These are phyloP conservation scores for Eretmochelys imbricata DNA, from an alignment of 2,113 vertebrate genomes.

Conservation along the genomic window DNA sequence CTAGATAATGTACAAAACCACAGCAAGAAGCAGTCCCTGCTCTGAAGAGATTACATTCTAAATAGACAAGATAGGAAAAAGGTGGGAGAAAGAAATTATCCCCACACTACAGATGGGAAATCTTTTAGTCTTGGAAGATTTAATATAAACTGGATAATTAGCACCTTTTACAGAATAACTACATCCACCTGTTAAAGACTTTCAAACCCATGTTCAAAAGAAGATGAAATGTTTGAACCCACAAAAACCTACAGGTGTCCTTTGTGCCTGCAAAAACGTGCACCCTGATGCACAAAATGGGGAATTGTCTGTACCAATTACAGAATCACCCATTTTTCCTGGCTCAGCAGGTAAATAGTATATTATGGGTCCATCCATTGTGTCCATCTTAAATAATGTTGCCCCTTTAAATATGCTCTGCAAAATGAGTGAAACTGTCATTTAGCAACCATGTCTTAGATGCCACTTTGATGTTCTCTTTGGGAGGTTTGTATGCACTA, in stretches of 20 bases:
- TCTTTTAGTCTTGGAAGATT: conserved; percentile 13
- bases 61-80: background rate
- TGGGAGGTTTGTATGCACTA: background rate
- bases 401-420: background rate
- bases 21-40: background rate
- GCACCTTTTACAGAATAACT: background rate
- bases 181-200: background rate
- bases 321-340: background rate
- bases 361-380: background rate
- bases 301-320: background rate
- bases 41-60: background rate
- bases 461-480: background rate
- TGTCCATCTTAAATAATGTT: background rate
- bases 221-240: background rate
- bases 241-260: background rate
- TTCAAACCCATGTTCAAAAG: background rate
- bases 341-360: background rate
- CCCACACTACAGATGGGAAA: background rate
- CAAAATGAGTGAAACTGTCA: background rate
- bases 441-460: background rate
- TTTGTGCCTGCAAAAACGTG: background rate
- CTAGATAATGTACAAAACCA: background rate
- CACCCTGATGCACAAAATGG: background rate
- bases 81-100: background rate
- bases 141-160: background rate